Evolutionary conservation across 2,888 invertebrate genomes (phyloP).

Genomic region (Scaptomyza cyrtandrae): DNA sequence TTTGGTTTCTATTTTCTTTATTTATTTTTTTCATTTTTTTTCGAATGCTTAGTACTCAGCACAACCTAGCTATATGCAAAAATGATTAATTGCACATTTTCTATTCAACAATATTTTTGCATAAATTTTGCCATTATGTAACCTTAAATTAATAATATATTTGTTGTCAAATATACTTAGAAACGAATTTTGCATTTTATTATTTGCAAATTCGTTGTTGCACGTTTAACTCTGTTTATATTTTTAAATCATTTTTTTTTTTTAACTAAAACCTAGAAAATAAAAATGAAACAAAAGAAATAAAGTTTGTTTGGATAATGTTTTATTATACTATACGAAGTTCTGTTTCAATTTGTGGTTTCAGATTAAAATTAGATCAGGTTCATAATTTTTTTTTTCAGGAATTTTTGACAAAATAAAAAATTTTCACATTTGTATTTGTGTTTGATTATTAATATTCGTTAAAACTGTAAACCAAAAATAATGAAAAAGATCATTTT

Average conservation of each 20-base stretch:
- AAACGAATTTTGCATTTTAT: constrained; percentile 7
- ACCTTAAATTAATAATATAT: constrained; percentile 23
- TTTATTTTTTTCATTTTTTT: constrained; percentile 19
- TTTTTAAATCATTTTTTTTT: background rate
- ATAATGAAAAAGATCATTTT: constrained; percentile 1
- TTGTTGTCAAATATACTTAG: constrained; percentile 1
- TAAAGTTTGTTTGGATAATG: constrained; percentile 40
- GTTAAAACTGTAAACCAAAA: constrained; percentile 23
- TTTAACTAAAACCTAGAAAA: constrained; percentile 12
- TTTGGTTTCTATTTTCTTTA: no score
- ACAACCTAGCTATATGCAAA: constrained; percentile 70
- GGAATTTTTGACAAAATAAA: constrained; percentile 58
- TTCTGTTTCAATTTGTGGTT: constrained; percentile 24
- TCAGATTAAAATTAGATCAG: constrained; percentile 30
- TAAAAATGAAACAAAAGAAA: constrained; percentile 47
- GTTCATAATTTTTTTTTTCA: constrained; percentile 46
- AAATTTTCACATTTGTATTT: constrained; percentile 43
- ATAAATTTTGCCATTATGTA: constrained; percentile 23
- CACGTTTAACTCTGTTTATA: constrained; percentile 19
- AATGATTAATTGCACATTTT: constrained; percentile 24
- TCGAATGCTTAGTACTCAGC: constrained; percentile 63
- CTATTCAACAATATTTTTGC: constrained; percentile 42
- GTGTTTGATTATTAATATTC: constrained; percentile 22
- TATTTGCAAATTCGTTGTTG: constrained; percentile 37
- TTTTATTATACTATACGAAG: constrained; percentile 47